Evolutionary conservation across 2,888 invertebrate species (phyloP), one percentile per base, ranked within the genome.

Genomic region (Scaptomyza parva): DNA sequence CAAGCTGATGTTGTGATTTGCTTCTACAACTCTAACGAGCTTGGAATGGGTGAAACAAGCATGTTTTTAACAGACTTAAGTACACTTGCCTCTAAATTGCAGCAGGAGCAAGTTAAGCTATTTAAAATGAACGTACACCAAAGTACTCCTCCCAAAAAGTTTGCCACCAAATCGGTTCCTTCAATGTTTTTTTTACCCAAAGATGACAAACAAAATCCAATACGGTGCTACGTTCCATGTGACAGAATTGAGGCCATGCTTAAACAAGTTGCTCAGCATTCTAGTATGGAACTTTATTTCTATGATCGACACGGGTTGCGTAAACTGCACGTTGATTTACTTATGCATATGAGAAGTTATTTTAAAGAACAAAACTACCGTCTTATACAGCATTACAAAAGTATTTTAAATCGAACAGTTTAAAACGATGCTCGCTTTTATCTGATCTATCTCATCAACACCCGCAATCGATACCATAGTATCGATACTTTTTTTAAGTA

Each of bases 41-140:
- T 50, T 7, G 51, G 17, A 12, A 14, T 26, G 0, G 12, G 18
- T 1, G 28, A 44, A 0, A 63, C 59, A 6, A 7, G 11, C 0
- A 3, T 14, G 3, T 44, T 63, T 24, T 18, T 57, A n/a, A 5
- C 20, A 11, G 17, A 47, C 28, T 26, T 68, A 4, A 22, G 33
- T 14, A 14, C 7, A 20, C 33, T 63, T 0, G 79, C 65, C 1
- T 44, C 72, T 1, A 35, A 54, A n/a, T 53, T 79, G 2, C 37
- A 61, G 9, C 33, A 72, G 8, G 72, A 72, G 18, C 51, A 67
- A 33, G 39, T 84, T 1, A 62, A 65, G 2, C 54, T 86, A 37
- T 60, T 65, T 7, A 73, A 75, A 61, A 76, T 81, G 52, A 70
- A 83, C 41, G 47, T 63, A 33, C 60, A 37, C n/a, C 18, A 20